Base-by-base conservation (phyloP, 92 coral and sea anemone species). In the Siderastrea siderea region DNA sequence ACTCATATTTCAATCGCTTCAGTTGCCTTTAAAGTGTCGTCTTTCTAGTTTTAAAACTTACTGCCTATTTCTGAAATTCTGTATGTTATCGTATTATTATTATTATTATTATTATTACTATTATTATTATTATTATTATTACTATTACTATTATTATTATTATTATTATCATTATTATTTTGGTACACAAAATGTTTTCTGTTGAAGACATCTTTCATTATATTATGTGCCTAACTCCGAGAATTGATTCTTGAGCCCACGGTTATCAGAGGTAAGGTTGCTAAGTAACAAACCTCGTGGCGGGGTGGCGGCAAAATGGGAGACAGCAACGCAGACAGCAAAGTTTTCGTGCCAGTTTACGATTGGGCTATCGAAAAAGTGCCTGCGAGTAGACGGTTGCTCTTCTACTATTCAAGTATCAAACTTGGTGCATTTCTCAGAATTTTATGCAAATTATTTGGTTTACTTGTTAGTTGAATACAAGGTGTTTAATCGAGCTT, bases 171-270 rank as follows among this genome's bases (percentile, higher is more conserved):
- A 5, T 53, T 10, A 53, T 5, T 53, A 5, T 5, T 53, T 53
- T 10, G 7, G 6, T 53, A 53, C 5, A 53, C 1, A 6, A 53
- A 5, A 5, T 53, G 57, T 53, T 5, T 53, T 53, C 57, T 53
- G 57, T 53, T 53, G 7, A 10, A 5, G 6, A 10, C 57, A 53
- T 2, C 57, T 53, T 6, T 1, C 57, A 5, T 53, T 53, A 5
- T 53, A 14, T 13, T 26, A 44, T 26, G 2, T 67, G 6, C 15
- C 12, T n/a, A 43, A 67, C 8, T 48, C 49, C 11, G 12, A 53
- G 10, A 67, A 67, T 44, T 67, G 50, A 61, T 67, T 67, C 13
- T 67, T 67, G 71, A 67, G 71, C 6, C 71, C 48, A 10, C 71
- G 47, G 43, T 6, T 44, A 67, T 4, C 48, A 11, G 14, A 8